Percentiles rank a stretch among this genome's conserved stretches.
Evolutionary conservation across 2,797 vertebrate species (phyloP).

Genomic region (Luscinia megarhynchos): DNA sequence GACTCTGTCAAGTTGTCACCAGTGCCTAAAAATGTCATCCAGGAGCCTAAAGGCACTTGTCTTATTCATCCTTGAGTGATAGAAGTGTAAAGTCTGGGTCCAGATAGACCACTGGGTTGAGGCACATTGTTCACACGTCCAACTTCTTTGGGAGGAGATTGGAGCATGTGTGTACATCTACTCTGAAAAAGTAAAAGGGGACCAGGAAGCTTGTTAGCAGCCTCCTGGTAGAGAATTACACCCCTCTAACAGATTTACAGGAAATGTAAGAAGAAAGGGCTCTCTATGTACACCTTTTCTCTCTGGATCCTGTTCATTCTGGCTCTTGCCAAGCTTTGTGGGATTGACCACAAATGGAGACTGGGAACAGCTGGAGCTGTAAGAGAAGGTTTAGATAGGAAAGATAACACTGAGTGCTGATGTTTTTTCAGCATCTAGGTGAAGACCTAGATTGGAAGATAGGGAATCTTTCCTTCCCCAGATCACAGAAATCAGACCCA

Average conservation of each 20-base stretch:
- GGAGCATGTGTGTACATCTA: background rate
- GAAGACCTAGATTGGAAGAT: background rate
- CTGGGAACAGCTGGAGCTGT: background rate
- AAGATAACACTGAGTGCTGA: background rate
- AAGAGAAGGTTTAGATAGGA: background rate
- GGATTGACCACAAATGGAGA: background rate
- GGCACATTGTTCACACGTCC: background rate
- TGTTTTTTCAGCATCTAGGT: background rate
- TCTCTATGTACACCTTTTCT: background rate
- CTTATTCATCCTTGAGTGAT: background rate
- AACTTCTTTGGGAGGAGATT: background rate
- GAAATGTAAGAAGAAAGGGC: background rate
- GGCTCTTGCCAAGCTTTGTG: background rate
- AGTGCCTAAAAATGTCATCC: background rate
- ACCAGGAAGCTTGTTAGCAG: background rate
- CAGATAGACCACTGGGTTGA: background rate
- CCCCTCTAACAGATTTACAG: background rate
- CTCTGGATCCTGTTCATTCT: background rate
- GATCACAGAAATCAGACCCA: background rate
- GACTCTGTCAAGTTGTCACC: background rate
- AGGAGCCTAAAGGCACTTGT: background rate
- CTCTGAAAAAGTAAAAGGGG: background rate
- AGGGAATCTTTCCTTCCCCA: background rate
- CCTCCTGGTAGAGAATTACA: background rate
- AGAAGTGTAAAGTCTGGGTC: background rate